These are phyloP conservation scores for Nasonia longicornis DNA, from an alignment of 1,140 invertebrate species.

Conservation along the genomic window DNA sequence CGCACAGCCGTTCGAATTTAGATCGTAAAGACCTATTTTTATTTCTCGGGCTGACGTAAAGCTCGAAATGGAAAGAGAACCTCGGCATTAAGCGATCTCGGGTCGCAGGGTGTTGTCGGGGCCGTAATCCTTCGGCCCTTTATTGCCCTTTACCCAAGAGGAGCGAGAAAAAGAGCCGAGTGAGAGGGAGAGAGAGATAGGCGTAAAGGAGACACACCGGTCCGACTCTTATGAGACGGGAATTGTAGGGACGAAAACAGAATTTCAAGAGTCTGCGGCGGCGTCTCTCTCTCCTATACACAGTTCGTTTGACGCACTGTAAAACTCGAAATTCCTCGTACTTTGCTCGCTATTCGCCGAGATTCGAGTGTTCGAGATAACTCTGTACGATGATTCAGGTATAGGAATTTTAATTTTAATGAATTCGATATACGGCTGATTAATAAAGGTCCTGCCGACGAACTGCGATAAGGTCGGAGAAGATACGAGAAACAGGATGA, in stretches of 20 bases:
- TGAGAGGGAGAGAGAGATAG: background rate
- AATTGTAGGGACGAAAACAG: background rate
- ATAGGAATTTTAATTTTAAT: background rate
- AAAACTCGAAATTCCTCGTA: too few species aligned
- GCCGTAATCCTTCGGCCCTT: slow-evolving; percentile 40
- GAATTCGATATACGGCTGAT: background rate
- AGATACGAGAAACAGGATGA: slow-evolving; percentile 1
- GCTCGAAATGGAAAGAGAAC: slow-evolving; percentile 20
- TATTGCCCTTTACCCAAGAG: slow-evolving; percentile 39
- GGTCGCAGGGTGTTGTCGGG: slow-evolving; percentile 22
- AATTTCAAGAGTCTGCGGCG: background rate
- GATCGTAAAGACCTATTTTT: slow-evolving; percentile 47
- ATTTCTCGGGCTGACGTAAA: slow-evolving; percentile 41
- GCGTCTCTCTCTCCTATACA: too few species aligned
- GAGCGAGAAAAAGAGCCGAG: background rate
- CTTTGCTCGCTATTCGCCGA: too few species aligned
- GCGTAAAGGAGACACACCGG: background rate
- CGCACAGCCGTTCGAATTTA: slow-evolving; percentile 42
- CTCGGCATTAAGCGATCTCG: slow-evolving; percentile 43
- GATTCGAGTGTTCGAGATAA: too few species aligned
- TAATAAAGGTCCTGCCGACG: background rate
- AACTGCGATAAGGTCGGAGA: background rate
- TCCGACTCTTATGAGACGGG: background rate
- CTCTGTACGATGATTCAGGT: too few species aligned
- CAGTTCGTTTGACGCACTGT: too few species aligned